Conservation (phyloP, 2,113 vertebrate genomes). For the Lagopus leucura region DNA sequence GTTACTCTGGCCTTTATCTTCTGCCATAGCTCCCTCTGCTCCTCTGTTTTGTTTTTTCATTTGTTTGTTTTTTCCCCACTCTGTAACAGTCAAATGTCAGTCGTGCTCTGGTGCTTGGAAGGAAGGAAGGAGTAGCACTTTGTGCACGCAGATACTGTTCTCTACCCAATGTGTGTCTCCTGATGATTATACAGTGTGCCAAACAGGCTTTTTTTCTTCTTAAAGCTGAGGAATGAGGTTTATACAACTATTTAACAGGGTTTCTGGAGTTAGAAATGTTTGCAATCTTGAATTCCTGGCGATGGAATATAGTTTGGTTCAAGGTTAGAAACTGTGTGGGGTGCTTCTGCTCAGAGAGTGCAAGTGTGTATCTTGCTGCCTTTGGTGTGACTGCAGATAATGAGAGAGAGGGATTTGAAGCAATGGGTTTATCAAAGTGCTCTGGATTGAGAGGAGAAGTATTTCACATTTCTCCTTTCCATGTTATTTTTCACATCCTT, state of each 20-base stretch:
- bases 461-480: background rate
- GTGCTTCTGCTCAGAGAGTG: background rate
- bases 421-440: background rate
- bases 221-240: background rate
- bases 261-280: background rate
- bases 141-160: background rate
- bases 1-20: background rate
- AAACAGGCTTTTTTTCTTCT: background rate
- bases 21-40: background rate
- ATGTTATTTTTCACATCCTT: background rate
- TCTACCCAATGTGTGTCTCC: accelerated
- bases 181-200: too few species aligned
- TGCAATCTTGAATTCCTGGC: background rate
- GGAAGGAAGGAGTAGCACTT: background rate
- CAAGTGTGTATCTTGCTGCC: background rate
- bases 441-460: background rate
- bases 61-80: background rate
- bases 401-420: background rate
- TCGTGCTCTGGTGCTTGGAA: accelerated
- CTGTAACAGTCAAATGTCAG: background rate
- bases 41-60: background rate
- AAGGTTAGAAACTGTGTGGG: background rate
- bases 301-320: background rate
- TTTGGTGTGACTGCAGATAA: background rate
- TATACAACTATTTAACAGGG: background rate